Evolutionary conservation across 2,113 vertebrate species (phyloP), one percentile per base, ranked within the genome.

Genomic region (Anser brachyrhynchus): DNA sequence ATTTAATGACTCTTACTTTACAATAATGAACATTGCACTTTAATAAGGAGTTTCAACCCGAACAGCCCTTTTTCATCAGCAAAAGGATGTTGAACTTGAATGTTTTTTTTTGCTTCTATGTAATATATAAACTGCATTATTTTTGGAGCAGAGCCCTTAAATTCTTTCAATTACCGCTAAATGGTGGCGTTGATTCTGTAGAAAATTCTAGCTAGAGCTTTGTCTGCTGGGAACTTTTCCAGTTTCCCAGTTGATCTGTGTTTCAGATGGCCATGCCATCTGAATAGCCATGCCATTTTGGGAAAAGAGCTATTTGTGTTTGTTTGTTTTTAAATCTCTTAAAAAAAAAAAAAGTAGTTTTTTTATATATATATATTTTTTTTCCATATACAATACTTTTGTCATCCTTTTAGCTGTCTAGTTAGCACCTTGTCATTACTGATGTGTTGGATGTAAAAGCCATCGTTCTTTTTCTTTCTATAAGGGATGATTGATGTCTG

Each of bases 81-180:
- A 89, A 57, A 31, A 82, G 55, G 29, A 58, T 55, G 46, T 72
- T 80, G 79, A 83, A 35, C 35, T 64, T 7, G 1, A 37, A 8
- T 69, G 13, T 14, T 77, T 93, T 77, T 74, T 75, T 74, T 75
- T 5, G 2, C 43, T 84, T 84, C 74, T 70, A 4, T 84, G 37
- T n/a, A 67, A 26, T 13, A 65, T 51, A 35, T 22, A 65, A 86
- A 73, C 41, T 94, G 31, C 15, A 11, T 81, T 95, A 28, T 73
- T 92, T 96, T 86, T 90, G 82, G 76, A 92, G 44, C 51, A 58
- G 35, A 90, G 16, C 39, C 86, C 64, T 92, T 70, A 73, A 79
- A 74, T 67, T 82, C n/a, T 46, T 21, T 37, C 80, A 61, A 77
- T 43, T 89, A 21, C 58, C 72, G 71, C 58, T 54, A 18, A 90